Base-by-base conservation (phyloP, 2,888 invertebrate species). In the Mythimna albipuncta region DNA sequence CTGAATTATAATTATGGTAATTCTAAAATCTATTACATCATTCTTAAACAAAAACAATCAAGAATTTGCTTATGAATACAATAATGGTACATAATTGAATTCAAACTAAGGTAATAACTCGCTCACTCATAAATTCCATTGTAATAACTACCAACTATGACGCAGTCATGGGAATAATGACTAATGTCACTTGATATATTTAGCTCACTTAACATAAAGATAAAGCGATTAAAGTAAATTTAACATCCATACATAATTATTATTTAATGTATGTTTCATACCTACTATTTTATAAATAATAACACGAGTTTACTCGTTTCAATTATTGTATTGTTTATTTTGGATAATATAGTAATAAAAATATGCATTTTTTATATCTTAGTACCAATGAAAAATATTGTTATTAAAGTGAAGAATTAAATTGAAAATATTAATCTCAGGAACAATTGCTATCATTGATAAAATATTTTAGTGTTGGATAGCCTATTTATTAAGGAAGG, bases 101-200 rank as follows among this genome's bases (percentile, higher is more conserved):
- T 74, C 73, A 70, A 77, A 65, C 41, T 64, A 55, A 67, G 58
- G 64, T 74, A 54, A 69, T 32, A 32, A 32, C 32, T 32, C 2
- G 5, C 32, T 32, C 32, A 5, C 4, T 73, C 58, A 72, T 75
- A 75, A 69, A 76, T 76, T 75, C 19, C 32, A 67, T 58, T 64
- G 64, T 55, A 69, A 77, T 75, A 72, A 59, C 32, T 69, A 50
- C 35, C 66, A 69, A 57, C 61, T 57, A 72, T 69, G 81, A 77
- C 64, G 71, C 63, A 65, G 58, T 70, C 69, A 81, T 64, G 58
- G 52, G 9, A 69, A 78, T 75, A 69, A 78, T 75, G 72, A 84
- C 64, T 81, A 81, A 77, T 75, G 61, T 63, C 69, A 67, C 50
- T 64, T 10, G 73, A 58, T 82, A 70, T 64, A 67, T 73, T 72